These are phyloP conservation scores for Triops cancriformis DNA, from an alignment of 1,140 invertebrate genomes.

Conservation along the genomic window DNA sequence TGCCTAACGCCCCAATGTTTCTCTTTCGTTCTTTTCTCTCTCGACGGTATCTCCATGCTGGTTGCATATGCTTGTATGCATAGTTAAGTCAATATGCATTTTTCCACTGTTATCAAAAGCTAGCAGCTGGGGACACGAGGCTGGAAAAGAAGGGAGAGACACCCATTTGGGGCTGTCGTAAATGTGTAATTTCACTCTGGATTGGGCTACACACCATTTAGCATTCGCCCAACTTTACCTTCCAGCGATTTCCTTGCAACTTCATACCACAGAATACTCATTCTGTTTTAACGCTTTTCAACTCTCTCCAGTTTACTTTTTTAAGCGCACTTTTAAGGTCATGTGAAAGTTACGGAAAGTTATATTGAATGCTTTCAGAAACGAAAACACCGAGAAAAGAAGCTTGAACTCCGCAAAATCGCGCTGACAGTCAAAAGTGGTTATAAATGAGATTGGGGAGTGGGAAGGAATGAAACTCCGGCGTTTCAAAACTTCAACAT, in stretches of 20 bases:
- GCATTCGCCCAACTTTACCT: not conserved
- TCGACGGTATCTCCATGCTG: not conserved
- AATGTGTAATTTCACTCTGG: not conserved
- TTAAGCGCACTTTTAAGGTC: not conserved
- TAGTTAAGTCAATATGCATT: conserved; percentile 11
- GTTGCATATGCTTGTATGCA: conserved; percentile 13
- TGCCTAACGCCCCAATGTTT: not conserved
- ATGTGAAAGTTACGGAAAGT: not conserved
- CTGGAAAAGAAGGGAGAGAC: not conserved
- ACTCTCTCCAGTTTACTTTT: not conserved
- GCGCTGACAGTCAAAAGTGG: not conserved
- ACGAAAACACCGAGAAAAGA: not conserved
- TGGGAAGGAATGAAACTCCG: not conserved
- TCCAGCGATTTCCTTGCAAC: not conserved
- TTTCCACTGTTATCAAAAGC: conserved; percentile 14
- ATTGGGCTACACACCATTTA: not conserved
- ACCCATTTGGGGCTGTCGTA: not conserved
- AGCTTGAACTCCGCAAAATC: not conserved
- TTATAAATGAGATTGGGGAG: not conserved
- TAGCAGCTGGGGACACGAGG: not conserved
- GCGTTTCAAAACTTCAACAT: not conserved
- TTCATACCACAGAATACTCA: not conserved
- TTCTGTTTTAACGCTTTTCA: not conserved
- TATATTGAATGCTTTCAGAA: not conserved
- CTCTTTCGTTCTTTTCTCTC: not conserved